Conservation (phyloP, 1,140 invertebrate species). For the Scaptomyza montana region DNA sequence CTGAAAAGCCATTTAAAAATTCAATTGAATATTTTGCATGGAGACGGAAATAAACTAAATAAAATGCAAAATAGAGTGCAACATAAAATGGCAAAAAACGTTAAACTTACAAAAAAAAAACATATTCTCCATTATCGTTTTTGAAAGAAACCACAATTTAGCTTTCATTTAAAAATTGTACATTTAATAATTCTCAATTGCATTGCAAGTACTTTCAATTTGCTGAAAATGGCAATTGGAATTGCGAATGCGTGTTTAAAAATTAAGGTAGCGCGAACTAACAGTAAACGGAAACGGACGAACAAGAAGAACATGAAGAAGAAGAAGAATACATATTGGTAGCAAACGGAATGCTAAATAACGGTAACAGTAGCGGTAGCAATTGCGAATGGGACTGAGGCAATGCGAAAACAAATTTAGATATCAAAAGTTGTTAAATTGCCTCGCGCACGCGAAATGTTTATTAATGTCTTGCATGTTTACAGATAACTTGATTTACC, state of each 20-base stretch:
- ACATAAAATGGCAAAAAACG: neutral
- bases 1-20: neutral
- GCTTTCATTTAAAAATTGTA: neutral
- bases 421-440: constrained; percentile 83
- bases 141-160: neutral
- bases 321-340: neutral
- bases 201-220: constrained; percentile 24
- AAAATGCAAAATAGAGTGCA: neutral
- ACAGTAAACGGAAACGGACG: constrained; percentile 31
- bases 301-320: constrained; percentile 1
- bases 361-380: constrained; percentile 30
- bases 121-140: too few species aligned
- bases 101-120: neutral
- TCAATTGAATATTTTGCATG: constrained; percentile 5
- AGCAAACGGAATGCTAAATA: constrained; percentile 55
- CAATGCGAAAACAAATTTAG: constrained; percentile 76
- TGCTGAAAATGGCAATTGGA: constrained; percentile 33
- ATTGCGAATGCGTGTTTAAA: constrained; percentile 42
- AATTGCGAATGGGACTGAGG: neutral
- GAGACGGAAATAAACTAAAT: neutral
- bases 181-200: neutral
- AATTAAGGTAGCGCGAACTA: constrained; percentile 23
- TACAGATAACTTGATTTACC: constrained; percentile 82
- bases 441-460: constrained; percentile 81
- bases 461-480: constrained; percentile 83